Evolutionary conservation across 2,113 vertebrate genomes (phyloP), one percentile per base, ranked within the genome.

Genomic region (Jacana jacana): DNA sequence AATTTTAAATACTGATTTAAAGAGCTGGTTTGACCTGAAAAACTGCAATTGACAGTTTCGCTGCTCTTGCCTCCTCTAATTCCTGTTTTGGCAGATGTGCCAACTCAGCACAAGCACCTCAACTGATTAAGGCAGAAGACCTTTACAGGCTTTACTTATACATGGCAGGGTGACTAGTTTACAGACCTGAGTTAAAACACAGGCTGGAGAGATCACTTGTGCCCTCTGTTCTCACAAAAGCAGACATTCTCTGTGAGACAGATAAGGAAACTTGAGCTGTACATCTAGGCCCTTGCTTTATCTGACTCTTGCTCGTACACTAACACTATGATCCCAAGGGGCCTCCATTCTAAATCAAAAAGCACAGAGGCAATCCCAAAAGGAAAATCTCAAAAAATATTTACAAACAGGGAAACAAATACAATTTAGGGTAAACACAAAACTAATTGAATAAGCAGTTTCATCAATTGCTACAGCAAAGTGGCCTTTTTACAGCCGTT

Each of bases 191-290:
- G 19, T 46, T 90, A 57, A 89, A 87, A 76, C 73, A 92, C 31
- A 70, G 55, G 46, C n/a, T 46, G 30, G 48, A 85, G 69, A 81
- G 86, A 75, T 91, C 25, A 22, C 73, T 81, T 77, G 63, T 63
- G 70, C 81, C 68, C 81, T 85, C 44, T 83, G 52, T 77, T 58
- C 54, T 66, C 44, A 96, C 90, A 91, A 79, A 76, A 93, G 69
- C 42, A 88, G 48, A 65, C 60, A 81, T 68, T 84, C 20, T 42
- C 64, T 71, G 58, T 33, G 69, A 93, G 44, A 60, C 19, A 95
- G 88, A 73, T 57, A 96, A 92, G 83, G 90, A 90, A 95, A 94
- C 52, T 14, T 8, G 17, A 94, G 69, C 73, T 76, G 55, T 17
- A 93, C 75, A 69, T 79, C 63, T 66, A 75, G 64, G 37, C 40